Conservation (phyloP, 2,888 invertebrate species). For the Ophion ventricosus region DNA sequence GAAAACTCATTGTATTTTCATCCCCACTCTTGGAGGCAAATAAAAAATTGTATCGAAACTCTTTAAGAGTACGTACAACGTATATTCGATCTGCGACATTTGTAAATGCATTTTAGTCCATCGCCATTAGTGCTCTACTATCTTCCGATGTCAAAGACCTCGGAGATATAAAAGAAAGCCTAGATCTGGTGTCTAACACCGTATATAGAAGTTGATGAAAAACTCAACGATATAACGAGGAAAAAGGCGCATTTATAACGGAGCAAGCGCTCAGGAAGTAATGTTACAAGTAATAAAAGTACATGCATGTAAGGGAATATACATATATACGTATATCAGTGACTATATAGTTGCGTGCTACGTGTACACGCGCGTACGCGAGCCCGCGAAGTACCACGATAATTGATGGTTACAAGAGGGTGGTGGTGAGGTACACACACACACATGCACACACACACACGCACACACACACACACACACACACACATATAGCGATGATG, state of each 20-base stretch:
- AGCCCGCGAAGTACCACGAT: slow-evolving; percentile 68
- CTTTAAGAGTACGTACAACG: too few species aligned
- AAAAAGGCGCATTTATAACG: slow-evolving; percentile 15
- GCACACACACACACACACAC: background rate
- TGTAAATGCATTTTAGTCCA: background rate
- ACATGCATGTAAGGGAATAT: slow-evolving; percentile 28
- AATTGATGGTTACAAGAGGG: slow-evolving; percentile 70
- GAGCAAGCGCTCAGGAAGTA: slow-evolving; percentile 38
- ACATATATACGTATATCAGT: slow-evolving; percentile 12
- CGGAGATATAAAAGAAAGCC: slow-evolving; percentile 7
- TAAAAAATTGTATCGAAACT: too few species aligned
- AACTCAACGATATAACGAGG: slow-evolving; percentile 45
- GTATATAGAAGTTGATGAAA: slow-evolving; percentile 27
- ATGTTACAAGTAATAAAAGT: slow-evolving; percentile 50
- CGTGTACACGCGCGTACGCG: slow-evolving; percentile 65
- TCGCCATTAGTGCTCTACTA: slow-evolving; percentile 1
- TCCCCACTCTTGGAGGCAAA: too few species aligned
- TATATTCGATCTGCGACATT: too few species aligned
- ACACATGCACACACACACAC: background rate
- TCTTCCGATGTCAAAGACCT: slow-evolving; percentile 40
- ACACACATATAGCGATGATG: slow-evolving; percentile 4
- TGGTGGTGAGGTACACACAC: slow-evolving; percentile 38
- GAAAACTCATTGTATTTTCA: too few species aligned
- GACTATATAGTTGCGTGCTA: slow-evolving; percentile 60
- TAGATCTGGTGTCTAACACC: slow-evolving; percentile 10